Base-by-base conservation (phyloP, 1,140 invertebrate species). In the Teleopsis dalmanni region DNA sequence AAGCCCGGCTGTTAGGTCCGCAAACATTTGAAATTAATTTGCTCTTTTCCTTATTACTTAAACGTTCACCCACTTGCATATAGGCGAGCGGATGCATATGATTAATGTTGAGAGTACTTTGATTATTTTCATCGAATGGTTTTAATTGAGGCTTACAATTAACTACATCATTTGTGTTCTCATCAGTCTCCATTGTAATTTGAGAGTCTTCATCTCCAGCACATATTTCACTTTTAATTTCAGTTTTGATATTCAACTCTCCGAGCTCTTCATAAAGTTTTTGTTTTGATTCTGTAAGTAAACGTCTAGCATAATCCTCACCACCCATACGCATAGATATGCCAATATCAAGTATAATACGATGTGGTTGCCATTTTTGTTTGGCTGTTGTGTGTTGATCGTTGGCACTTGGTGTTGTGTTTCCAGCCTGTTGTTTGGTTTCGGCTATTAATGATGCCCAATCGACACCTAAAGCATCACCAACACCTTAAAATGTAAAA, bases 391-490 rank as follows among this genome's bases (percentile, higher is more conserved):
- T 77, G 27, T 71, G 60, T 27, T 73, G 71, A 52, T 64, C 70
- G 8, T 27, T 62, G 54, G 72, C 51, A 40, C 52, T 52, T 60
- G 65, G 53, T 3, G 65, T 57, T 50, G 75, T 71, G 46, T 60
- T 55, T 7, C 36, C 48, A 8, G 76, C 74, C 7, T 78, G 76
- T 5, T 80, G 76, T 25, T 79, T 79, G 10, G 83, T 83, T 70
- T 89, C 87, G 2, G 83, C 83, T 1, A 91, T 83, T 10, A 93
- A 72, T 69, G 88, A 88, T 23, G 89, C 85, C 90, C 90, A 94
- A 70, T 94, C 90, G 2, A 93, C 89, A n/a, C 89, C 88, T 10
- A 94, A 66, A 14, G 88, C 87, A 72, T 92, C 89, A 13, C 88
- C 87, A 47, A 91, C 78, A 47, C 86, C 88, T 65, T 51, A 9